Base-by-base conservation (phyloP, 2,113 vertebrate species). In the Actenoides hombroni region DNA sequence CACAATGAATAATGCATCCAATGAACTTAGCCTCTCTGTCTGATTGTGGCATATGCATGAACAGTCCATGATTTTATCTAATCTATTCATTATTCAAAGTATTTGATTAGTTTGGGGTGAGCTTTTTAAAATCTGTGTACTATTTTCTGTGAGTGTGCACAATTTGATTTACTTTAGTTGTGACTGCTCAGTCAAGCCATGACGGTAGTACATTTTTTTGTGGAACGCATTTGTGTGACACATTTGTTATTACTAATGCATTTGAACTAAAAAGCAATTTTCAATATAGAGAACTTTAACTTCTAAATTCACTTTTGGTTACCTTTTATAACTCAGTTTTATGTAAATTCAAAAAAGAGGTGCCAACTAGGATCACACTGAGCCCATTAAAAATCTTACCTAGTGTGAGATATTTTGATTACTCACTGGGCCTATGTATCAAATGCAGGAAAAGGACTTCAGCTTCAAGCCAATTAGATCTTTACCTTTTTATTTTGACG, bases 1-100 rank as follows among this genome's bases (percentile, higher is more conserved):
- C 56, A 42, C 42, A 4, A 92, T 96, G 92, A 97, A 97, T 97
- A 95, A 95, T 95, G 88, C 83, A 97, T 96, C 90, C 94, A 97
- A 89, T 89, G 92, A 94, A 68, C 94, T 93, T 69, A 86, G 44
- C 40, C 73, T 90, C 49, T 67, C 70, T 59, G 26, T 79, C 91
- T 97, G 94, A 96, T 95, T 95, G 76, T 92, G 88, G 77, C 10
- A 23, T 59, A 57, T 84, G 44, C 90, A 90, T 1, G 0, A 92
- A 67, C 21, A 94, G 54, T 73, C 20, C 64, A 70, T 94, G 88
- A 96, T 94, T 97, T 94, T 93, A 46, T 93, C 80, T 91, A 70
- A 85, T 81, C 69, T 74, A 44, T 90, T 96, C 82, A 95, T 94
- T 94, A 96, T 96, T 83, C 78, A 90, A 94, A 82, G 74, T 87